Base-by-base conservation (phyloP, 2,888 invertebrate genomes). In the Andrena bucephala region DNA sequence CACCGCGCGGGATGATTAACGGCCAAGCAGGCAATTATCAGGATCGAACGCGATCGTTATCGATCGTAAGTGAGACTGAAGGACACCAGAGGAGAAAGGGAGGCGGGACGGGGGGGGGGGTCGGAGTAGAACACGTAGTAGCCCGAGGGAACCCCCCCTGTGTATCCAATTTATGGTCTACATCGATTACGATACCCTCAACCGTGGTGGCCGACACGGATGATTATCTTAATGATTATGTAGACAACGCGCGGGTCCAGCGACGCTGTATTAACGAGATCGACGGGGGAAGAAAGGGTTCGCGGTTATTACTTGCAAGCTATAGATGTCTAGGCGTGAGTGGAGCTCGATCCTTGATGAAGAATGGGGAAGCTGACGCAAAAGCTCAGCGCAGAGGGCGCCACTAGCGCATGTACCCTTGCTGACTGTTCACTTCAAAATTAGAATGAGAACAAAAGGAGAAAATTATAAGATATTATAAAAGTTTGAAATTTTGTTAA, bases 201-300 rank as follows among this genome's bases (percentile, higher is more conserved):
- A 63, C 67, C 71, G 65, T 57, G 62, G 71, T 67, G 84, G 67
- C 71, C 84, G 76, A 85, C 85, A 86, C 68, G 84, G 86, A 87
- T 83, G 78, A 89, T 89, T 87, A 89, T 86, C 85, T 85, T 87
- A 86, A 89, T 85, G 86, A 89, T 86, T 87, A 86, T 84, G 78
- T 85, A 85, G 83, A 87, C 84, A 85, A 85, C 77, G 75, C 70
- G 72, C 57, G 72, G 24, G 62, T 75, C 60, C 59, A 59, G 66
- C 63, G 68, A 65, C 52, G 66, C 62, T 52, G 77, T 73, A 74
- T 87, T 76, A 87, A 87, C 77, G 81, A 85, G 73, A 76, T 33
- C 13, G 36, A 13, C 31, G 27, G 50, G 24, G 29, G 24, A 65
- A 59, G 69, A 31, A 66, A 66, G 50, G n/a, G 33, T 54, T 62